Conservation (phyloP, 2,113 vertebrate genomes). For the Gallinago paraguaiae region DNA sequence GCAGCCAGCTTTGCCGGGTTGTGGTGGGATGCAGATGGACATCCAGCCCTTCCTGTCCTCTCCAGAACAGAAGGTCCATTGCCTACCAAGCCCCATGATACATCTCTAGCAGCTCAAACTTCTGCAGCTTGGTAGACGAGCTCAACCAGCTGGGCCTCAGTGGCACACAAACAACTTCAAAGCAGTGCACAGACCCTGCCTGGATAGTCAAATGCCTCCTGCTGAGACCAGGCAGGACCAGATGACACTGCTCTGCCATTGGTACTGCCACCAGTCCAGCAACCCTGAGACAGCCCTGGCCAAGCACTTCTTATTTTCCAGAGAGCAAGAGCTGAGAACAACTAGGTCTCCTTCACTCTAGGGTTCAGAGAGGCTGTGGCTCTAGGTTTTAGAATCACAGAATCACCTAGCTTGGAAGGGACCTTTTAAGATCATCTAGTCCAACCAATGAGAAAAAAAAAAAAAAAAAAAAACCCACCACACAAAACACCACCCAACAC, state of each 20-base stretch:
- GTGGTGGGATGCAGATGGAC: too few relatives aligned
- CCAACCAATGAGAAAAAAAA: too few relatives aligned
- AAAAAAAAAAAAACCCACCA: too few relatives aligned
- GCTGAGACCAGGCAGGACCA: neutral
- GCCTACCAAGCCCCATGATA: neutral
- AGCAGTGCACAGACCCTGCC: neutral
- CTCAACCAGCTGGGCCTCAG: neutral
- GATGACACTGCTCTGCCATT: neutral
- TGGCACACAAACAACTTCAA: neutral
- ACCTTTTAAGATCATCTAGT: too few relatives aligned
- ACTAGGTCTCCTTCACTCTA: fast-evolving
- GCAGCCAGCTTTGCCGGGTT: neutral
- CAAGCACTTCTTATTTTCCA: neutral
- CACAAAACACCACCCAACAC: too few relatives aligned
- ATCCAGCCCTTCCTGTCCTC: neutral
- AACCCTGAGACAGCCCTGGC: neutral
- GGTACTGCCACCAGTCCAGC: neutral
- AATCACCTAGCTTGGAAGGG: too few relatives aligned
- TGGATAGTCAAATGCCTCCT: neutral
- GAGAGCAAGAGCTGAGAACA: neutral
- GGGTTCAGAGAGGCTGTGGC: neutral
- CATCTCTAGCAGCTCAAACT: neutral
- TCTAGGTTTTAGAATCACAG: neutral
- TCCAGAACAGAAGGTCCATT: neutral
- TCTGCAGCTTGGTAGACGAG: neutral